Base-by-base conservation (phyloP, 2,888 invertebrate genomes). In the Catocala sponsa region DNA sequence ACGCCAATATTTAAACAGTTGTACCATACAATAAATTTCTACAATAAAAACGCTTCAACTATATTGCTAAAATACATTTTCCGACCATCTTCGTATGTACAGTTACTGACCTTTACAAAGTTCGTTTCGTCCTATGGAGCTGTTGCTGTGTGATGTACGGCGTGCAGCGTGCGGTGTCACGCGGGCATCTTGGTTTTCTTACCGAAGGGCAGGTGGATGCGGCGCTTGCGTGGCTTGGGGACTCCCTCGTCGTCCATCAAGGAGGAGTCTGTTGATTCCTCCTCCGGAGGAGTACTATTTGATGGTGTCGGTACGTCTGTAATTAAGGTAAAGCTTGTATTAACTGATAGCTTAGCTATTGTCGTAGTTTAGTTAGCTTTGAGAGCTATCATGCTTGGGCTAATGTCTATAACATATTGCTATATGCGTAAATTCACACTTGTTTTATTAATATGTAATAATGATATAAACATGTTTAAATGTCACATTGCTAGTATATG, bases 201-300 rank as follows among this genome's bases (percentile, higher is more conserved):
- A 0, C 95, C 89, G 82, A 96, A 96, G 0, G 96, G 96, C 65
- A 96, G 95, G 74, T 96, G 95, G 57, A 96, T 94, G 79, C 96
- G 95, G 49, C 96, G 93, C 69, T 95, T 95, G 65, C 96, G 94
- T 43, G 96, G 95, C 63, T 92, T 94, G 0, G 93, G 89, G 0
- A 87, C 51, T 0, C 87, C 85, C 59, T 96, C 96, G 80, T 96
- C 96, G 60, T 96, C 96, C 80, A 96, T 92, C 5, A 96, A 91
- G 0, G 97, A 97, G 0, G 97, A 97, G 82, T 97, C 97, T 0
- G 97, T 97, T 1, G 97, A 97, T 63, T 97, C 97, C 68, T 97
- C 97, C 72, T 96, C 97, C 0, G 94, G 88, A 0, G 94, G 91
- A 0, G 91, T 88, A 81, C 81, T 87, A 68, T 90, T 91, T 0